Conservation (phyloP, 1,140 invertebrate species). For the Mya arenaria region DNA sequence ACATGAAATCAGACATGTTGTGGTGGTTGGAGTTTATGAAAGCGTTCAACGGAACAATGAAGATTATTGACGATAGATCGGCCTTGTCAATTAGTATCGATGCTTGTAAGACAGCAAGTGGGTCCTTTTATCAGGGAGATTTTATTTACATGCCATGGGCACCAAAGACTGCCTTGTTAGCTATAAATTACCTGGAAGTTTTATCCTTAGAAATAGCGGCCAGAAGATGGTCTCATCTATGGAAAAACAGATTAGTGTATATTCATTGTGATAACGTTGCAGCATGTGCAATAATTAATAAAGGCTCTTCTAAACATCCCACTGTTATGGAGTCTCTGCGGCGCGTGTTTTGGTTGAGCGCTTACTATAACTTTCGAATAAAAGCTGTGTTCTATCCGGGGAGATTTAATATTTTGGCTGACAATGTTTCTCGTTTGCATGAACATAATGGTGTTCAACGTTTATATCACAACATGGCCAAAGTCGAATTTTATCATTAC, state of each 20-base stretch:
- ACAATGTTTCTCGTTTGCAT: neutral
- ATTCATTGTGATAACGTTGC: constrained; percentile 11
- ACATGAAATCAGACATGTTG: neutral
- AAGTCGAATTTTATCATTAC: constrained; percentile 11
- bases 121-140: neutral
- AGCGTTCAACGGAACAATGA: constrained; percentile 4
- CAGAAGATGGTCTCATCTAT: neutral
- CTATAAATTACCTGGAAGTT: constrained; percentile 6
- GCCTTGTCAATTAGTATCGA: neutral
- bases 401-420: neutral
- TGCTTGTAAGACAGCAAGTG: neutral
- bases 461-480: neutral
- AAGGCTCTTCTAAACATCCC: neutral
- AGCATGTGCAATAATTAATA: constrained; percentile 14
- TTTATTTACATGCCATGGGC: constrained; percentile 11
- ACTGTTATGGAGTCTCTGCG: neutral
- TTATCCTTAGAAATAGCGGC: neutral
- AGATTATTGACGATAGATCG: neutral
- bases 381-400: constrained; percentile 3
- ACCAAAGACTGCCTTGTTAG: neutral
- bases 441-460: neutral
- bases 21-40: constrained; percentile 11
- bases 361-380: constrained; percentile 4
- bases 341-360: constrained; percentile 3
- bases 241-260: neutral